These are phyloP conservation scores for Torymus texanus DNA, from an alignment of 2,888 invertebrate genomes.

Conservation along the genomic window DNA sequence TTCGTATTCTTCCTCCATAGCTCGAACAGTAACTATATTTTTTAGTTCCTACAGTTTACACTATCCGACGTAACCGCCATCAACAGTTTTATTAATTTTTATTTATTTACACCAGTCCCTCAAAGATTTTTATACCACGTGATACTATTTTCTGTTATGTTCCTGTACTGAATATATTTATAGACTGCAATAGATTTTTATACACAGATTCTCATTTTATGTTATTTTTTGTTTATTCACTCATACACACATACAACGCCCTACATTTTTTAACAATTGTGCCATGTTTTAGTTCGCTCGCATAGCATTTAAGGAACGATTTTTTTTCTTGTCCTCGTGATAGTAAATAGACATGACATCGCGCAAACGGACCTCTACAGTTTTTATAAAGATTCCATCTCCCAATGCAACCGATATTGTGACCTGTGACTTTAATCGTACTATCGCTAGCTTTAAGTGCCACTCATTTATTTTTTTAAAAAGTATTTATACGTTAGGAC, in stretches of 20 bases:
- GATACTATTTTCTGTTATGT: conserved; percentile 51
- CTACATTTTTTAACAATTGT: conserved; percentile 46
- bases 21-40: conserved; percentile 1
- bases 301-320: conserved; percentile 44
- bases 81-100: conserved; percentile 25
- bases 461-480: conserved; percentile 53
- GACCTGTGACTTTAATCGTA: conserved; percentile 55
- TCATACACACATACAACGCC: conserved; percentile 19
- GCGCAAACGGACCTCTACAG: conserved; percentile 41
- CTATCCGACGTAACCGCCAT: conserved; percentile 15
- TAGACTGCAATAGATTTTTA: conserved; percentile 55
- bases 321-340: conserved; percentile 21
- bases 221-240: conserved; percentile 12
- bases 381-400: conserved; percentile 53
- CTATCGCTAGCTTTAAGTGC: conserved; percentile 53
- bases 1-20: not conserved
- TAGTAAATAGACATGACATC: conserved; percentile 46
- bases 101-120: conserved; percentile 37
- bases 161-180: conserved; percentile 50
- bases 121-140: conserved; percentile 32
- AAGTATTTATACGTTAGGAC: conserved; percentile 53
- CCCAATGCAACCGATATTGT: conserved; percentile 48
- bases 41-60: conserved; percentile 39
- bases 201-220: conserved; percentile 43
- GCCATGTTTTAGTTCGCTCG: conserved; percentile 53